These are phyloP conservation scores for Lophotis ruficrista DNA, from an alignment of 2,113 vertebrate genomes.

Conservation along the genomic window DNA sequence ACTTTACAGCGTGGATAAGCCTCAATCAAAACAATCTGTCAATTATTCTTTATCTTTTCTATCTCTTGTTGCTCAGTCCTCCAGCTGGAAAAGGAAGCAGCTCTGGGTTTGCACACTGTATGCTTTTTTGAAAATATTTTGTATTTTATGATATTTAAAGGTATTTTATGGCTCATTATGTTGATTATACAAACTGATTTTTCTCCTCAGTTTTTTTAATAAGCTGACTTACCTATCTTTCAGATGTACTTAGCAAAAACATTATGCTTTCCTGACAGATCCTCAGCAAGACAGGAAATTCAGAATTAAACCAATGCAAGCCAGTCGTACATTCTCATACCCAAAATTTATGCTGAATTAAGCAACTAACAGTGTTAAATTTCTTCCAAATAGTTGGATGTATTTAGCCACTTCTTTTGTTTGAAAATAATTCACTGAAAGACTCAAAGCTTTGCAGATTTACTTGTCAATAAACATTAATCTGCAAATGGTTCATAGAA, in stretches of 20 bases:
- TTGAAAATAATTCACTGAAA: slow-evolving; percentile 62
- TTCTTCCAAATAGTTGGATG: slow-evolving; percentile 43
- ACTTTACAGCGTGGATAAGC: not conserved
- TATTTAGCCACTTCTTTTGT: slow-evolving; percentile 57
- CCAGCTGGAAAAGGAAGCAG: not conserved
- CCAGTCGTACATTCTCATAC: not conserved
- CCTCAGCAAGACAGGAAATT: not conserved
- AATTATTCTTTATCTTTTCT: not conserved
- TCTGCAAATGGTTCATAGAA: slow-evolving; percentile 44
- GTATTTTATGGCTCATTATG: not conserved
- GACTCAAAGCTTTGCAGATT: slow-evolving; percentile 53
- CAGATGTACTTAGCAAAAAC: not conserved
- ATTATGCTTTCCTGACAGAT: not conserved
- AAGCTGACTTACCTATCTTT: not conserved
- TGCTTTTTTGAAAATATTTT: not conserved
- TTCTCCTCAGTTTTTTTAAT: not conserved
- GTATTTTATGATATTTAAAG: not conserved
- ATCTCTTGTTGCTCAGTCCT: not conserved
- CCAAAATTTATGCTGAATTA: slow-evolving; percentile 24
- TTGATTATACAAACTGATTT: not conserved
- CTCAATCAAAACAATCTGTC: not conserved
- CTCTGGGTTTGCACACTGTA: rapidly evolving
- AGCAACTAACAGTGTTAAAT: slow-evolving; percentile 39
- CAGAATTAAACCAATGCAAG: not conserved
- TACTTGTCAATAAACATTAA: slow-evolving; percentile 63